Conservation (phyloP, 2,797 vertebrate species). For the Falco rusticolus region DNA sequence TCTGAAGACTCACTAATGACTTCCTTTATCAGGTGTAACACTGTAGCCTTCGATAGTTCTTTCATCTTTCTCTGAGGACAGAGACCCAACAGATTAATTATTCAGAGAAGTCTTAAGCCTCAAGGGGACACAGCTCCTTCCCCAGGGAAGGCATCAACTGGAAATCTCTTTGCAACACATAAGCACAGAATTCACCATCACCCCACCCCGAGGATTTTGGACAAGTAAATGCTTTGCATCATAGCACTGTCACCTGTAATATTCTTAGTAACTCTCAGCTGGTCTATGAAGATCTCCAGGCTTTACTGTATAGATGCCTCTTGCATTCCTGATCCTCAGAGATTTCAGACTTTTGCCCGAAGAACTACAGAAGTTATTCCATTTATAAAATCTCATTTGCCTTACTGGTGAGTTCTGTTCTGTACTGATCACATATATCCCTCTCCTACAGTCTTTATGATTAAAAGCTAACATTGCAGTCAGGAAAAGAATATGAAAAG, state of each 20-base stretch:
- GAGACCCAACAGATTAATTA: background rate
- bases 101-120: background rate
- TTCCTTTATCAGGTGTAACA: constrained; percentile 38
- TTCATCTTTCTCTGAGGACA: constrained; percentile 16
- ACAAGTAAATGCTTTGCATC: background rate
- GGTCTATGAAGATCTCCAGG: background rate
- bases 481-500: background rate
- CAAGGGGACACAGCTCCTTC: background rate
- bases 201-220: background rate
- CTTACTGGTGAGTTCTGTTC: background rate
- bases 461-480: background rate
- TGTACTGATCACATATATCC: background rate
- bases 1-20: constrained; percentile 7
- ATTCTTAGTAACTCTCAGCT: background rate
- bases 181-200: background rate
- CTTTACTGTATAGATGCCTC: background rate
- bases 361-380: background rate
- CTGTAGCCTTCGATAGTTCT: background rate
- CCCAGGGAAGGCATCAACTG: background rate
- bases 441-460: background rate
- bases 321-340: background rate
- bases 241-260: background rate
- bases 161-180: background rate
- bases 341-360: background rate
- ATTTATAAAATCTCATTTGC: background rate